Conservation (phyloP, 2,888 invertebrate genomes). For the Hydroisotoma schaefferi region DNA sequence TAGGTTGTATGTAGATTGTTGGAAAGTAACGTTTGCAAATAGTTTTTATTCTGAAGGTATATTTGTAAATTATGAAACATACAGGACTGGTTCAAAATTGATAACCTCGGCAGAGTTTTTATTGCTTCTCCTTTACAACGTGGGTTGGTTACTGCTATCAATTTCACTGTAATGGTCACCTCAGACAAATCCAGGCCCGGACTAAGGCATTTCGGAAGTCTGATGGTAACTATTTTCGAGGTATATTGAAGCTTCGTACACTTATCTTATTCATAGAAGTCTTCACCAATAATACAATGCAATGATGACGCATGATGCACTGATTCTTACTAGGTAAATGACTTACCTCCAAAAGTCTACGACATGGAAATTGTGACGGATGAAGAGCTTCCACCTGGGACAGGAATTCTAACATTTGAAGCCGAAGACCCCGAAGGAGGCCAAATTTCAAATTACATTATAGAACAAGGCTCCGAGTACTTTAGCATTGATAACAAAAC, state of each 20-base stretch:
- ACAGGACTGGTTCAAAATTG: conserved; percentile 42
- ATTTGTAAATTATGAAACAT: no score
- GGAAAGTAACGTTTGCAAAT: no score
- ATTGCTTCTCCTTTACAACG: conserved; percentile 64
- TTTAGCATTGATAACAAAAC: conserved; percentile 77
- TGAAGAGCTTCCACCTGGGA: conserved; percentile 78
- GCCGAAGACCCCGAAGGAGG: conserved; percentile 76
- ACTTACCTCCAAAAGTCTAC: conserved; percentile 61
- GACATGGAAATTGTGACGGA: conserved; percentile 64
- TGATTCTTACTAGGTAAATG: conserved; percentile 54
- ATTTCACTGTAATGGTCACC: conserved; percentile 72
- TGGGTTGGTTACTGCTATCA: conserved; percentile 68
- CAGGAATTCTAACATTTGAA: conserved; percentile 69
- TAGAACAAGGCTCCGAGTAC: conserved; percentile 66
- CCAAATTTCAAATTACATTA: conserved; percentile 70
- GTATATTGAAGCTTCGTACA: background rate
- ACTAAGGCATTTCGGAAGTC: conserved; percentile 55
- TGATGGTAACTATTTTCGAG: conserved; percentile 62
- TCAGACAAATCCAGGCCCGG: conserved; percentile 66
- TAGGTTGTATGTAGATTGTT: conserved; percentile 1
- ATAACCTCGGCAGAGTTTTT: conserved; percentile 59
- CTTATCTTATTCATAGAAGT: background rate
- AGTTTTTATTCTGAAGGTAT: no score
- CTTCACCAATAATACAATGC: background rate
- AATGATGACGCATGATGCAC: background rate